phyloP scores from a whole-genome alignment of 1,140 invertebrate genomes.

The Grapholita molesta region DNA sequence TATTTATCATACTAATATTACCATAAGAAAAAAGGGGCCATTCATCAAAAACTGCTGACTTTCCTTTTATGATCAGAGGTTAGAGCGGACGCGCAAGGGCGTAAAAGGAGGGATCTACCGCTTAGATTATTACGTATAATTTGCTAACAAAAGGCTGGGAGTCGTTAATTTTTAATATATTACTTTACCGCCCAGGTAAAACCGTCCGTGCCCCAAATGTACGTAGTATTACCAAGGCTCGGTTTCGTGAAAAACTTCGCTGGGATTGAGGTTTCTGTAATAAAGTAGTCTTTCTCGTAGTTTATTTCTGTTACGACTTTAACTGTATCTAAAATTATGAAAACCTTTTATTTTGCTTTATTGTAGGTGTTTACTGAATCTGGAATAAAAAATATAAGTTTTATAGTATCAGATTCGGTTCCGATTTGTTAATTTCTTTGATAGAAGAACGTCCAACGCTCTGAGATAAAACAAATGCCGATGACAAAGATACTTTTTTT shows the following conservation, averaged over 20 bases:
- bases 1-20: constrained; percentile 47
- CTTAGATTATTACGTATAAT: constrained; percentile 35
- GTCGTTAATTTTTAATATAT: constrained; percentile 37
- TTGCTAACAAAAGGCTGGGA: constrained; percentile 39
- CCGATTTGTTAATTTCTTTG: too few species aligned
- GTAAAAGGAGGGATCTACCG: constrained; percentile 24
- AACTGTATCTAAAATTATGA: too few species aligned
- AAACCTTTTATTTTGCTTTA: too few species aligned
- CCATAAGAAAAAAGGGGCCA: constrained; percentile 39
- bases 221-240: background rate
- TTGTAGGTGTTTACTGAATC: too few species aligned
- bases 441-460: too few species aligned
- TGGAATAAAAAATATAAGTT: too few species aligned
- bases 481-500: too few species aligned
- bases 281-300: background rate
- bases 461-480: too few species aligned
- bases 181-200: constrained; percentile 20
- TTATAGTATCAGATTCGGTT: too few species aligned
- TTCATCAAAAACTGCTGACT: constrained; percentile 44
- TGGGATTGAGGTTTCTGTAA: background rate
- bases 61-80: constrained; percentile 31
- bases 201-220: constrained; percentile 24
- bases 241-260: background rate
- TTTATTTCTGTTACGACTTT: background rate
- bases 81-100: constrained; percentile 21